Percentiles rank a stretch among this genome's conserved stretches.
Conservation (phyloP, 2,113 vertebrate genomes). For the Tachuris rubrigastra region DNA sequence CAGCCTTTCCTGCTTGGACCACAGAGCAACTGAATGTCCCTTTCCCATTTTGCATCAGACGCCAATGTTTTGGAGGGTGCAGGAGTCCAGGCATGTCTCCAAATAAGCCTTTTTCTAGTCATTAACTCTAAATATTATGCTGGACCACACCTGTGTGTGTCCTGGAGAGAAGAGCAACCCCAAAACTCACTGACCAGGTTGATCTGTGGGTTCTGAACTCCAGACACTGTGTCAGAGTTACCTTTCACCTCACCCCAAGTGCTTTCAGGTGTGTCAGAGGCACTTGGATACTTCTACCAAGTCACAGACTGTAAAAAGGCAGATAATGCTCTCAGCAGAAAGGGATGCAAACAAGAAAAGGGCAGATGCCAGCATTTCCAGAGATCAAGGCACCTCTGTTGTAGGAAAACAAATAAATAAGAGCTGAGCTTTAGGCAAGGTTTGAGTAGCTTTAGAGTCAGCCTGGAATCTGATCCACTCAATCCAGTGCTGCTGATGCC, state of each 20-base stretch:
- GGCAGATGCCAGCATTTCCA: constrained; percentile 29
- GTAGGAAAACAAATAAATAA: constrained; percentile 33
- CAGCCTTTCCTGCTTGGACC: not conserved
- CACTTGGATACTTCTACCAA: not conserved
- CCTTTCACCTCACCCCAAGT: not conserved
- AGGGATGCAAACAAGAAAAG: not conserved
- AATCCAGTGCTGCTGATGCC: constrained; percentile 46
- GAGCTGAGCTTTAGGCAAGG: constrained; percentile 44
- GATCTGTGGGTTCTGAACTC: not conserved
- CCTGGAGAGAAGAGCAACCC: not conserved
- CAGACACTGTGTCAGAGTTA: not conserved
- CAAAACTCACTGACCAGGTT: fast-evolving
- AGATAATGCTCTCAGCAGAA: not conserved
- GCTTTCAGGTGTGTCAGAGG: not conserved
- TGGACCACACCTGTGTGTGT: not conserved
- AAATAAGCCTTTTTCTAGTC: not conserved
- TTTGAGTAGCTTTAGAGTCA: constrained; percentile 34
- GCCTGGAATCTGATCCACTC: constrained; percentile 52
- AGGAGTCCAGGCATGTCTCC: not conserved
- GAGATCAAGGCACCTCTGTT: constrained; percentile 14
- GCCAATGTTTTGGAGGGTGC: fast-evolving
- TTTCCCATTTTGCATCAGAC: not conserved
- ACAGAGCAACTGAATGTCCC: not conserved
- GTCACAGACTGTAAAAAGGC: not conserved
- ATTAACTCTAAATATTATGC: not conserved